Evolutionary conservation across 2,797 vertebrate genomes (phyloP).

Genomic region (Phylloscopus collybita): DNA sequence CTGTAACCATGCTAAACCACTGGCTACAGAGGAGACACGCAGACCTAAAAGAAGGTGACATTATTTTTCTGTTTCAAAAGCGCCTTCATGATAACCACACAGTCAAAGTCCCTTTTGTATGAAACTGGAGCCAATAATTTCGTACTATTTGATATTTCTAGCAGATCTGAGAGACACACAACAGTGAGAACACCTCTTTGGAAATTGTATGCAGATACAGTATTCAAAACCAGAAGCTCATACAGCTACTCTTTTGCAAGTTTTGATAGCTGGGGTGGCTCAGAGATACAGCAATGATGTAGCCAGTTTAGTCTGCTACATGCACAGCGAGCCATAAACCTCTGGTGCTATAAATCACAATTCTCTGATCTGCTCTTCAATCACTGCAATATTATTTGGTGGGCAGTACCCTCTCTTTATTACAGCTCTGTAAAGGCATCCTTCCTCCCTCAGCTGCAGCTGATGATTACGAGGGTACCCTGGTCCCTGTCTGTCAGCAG

Average conservation of each 20-base stretch:
- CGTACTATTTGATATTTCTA: not conserved
- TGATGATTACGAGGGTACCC: not conserved
- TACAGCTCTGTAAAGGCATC: not conserved
- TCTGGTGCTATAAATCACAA: not conserved
- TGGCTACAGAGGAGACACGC: not conserved
- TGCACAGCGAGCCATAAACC: not conserved
- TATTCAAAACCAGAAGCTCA: not conserved
- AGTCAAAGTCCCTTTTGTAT: not conserved
- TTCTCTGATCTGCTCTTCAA: not conserved
- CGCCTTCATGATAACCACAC: not conserved
- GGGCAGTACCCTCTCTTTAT: not conserved
- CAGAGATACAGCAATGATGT: not conserved
- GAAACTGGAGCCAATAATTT: not conserved
- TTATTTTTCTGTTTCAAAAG: not conserved
- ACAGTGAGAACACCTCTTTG: not conserved
- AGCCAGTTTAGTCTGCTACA: not conserved
- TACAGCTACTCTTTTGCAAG: not conserved
- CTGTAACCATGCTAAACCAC: not conserved
- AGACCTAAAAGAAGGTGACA: not conserved
- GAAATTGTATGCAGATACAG: not conserved
- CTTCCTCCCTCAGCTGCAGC: not conserved
- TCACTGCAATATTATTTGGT: not conserved
- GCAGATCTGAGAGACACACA: not conserved
- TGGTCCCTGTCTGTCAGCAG: not conserved
- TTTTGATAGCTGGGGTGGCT: not conserved